Evolutionary conservation across 2,797 vertebrate species (phyloP), one percentile per base, ranked within the genome.

Genomic region (Diceros bicornis): DNA sequence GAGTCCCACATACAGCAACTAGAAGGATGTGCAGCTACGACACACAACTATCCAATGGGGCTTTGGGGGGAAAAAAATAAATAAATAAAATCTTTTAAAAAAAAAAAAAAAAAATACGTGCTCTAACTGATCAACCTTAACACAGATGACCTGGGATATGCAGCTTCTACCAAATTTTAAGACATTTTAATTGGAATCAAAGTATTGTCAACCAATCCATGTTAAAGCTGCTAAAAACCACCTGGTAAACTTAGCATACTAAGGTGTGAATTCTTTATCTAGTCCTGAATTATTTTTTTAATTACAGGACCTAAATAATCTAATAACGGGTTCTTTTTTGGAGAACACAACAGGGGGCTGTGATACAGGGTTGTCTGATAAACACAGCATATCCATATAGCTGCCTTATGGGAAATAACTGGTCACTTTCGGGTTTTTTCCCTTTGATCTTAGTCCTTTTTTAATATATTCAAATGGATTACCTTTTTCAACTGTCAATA

Each of bases 161-260:
- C 96, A 71, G 89, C 41, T 85, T 98, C 83, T 94, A 62, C 34
- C 62, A 85, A 81, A 96, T 95, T 23, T 94, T 71, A 94, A 88
- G 77, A 92, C 50, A 92, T 92, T 97, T 96, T 92, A 87, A 93
- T 90, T 95, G 55, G 61, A 95, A 93, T 95, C 88, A 89, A 89
- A 94, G 91, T 68, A 93, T 32, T 97, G 72, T 32, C 72, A 95
- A 94, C n/a, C 13, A 78, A 78, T 66, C 66, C 64, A 88, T 79
- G 29, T 66, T 74, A 96, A 91, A 34, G 47, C 61, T 94, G 59
- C 64, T 90, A 89, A 85, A 96, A 89, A 91, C 37, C 32, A 87
- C 84, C 57, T 52, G 32, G 44, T 75, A 96, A 88, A 90, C 18
- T 78, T 66, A 82, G 25, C 25, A 85, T 88, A 92, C 2, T 88